phyloP scores from a whole-genome alignment of 2,113 vertebrate species.

The Tenebrosternarchus preto region DNA sequence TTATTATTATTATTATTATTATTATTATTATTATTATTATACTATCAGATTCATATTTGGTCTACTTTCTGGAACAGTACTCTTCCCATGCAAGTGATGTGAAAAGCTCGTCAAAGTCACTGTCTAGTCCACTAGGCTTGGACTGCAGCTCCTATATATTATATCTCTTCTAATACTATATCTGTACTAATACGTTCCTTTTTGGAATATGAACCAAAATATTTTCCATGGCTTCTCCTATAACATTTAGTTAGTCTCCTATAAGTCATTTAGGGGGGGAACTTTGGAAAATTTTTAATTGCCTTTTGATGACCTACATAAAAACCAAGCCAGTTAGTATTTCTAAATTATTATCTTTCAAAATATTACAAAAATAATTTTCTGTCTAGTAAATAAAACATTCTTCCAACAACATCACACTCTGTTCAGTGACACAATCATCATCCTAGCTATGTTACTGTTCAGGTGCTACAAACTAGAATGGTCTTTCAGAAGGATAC shows the following conservation, averaged over 20 bases:
- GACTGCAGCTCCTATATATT: background rate
- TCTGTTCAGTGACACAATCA: background rate
- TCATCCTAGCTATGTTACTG: conserved; percentile 4
- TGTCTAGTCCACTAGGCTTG: conserved; percentile 14
- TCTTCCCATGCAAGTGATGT: conserved; percentile 18
- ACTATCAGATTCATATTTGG: conserved; percentile 14
- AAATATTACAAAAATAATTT: background rate
- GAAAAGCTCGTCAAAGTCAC: conserved; percentile 26
- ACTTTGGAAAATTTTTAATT: no score
- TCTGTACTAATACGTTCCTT: conserved; percentile 17
- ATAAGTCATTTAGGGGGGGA: no score
- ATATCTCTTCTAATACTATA: no score
- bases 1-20: no score
- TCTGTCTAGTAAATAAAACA: background rate
- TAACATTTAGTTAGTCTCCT: no score
- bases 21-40: no score
- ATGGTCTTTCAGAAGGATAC: background rate
- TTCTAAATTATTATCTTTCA: background rate
- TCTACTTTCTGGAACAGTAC: background rate
- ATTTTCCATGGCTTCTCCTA: conserved; percentile 6
- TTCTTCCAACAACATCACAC: background rate
- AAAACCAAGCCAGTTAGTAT: conserved; percentile 16
- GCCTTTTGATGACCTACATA: background rate
- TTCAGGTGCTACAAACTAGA: background rate
- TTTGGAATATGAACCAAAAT: conserved; percentile 10